Evolutionary conservation across 2,113 vertebrate genomes (phyloP).

Genomic region (Toxotes chatareus): DNA sequence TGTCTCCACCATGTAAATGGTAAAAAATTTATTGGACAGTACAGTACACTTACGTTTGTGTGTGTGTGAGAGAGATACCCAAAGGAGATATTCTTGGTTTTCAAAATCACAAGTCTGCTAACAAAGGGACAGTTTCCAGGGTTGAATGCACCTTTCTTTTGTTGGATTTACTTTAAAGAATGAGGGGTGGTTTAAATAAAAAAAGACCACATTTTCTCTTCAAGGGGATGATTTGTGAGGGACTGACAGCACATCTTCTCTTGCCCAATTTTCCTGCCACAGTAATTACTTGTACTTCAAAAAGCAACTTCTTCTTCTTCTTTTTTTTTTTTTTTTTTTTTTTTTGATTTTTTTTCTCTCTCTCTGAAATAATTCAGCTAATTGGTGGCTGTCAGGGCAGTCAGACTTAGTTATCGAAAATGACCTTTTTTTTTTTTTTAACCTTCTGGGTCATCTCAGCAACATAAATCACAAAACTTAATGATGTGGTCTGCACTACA

Average conservation of each 20-base stretch:
- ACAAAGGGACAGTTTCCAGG: neutral
- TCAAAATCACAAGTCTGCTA: slow-evolving; percentile 24
- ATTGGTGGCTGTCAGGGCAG: neutral
- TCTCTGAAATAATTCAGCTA: neutral
- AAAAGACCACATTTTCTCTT: neutral
- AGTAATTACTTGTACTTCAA: slow-evolving; percentile 22
- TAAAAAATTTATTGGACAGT: slow-evolving; percentile 47
- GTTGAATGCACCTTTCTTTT: slow-evolving; percentile 2
- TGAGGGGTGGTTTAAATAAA: neutral
- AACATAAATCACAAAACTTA: too few species aligned
- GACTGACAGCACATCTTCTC: slow-evolving; percentile 24
- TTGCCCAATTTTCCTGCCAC: neutral
- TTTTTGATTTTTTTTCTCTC: neutral
- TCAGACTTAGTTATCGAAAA: too few species aligned
- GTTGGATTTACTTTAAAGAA: slow-evolving; percentile 21
- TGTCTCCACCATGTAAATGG: slow-evolving; percentile 38
- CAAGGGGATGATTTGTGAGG: slow-evolving; percentile 16
- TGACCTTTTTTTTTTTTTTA: too few species aligned
- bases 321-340: neutral
- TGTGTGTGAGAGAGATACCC: too few species aligned
- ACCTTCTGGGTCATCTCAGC: too few species aligned
- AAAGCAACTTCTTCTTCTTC: neutral
- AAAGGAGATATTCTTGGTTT: slow-evolving; percentile 52
- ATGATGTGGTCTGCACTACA: too few species aligned
- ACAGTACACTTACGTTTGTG: slow-evolving; percentile 30